Conservation (phyloP, 2,888 invertebrate species). For the Ennomos quercinarius region DNA sequence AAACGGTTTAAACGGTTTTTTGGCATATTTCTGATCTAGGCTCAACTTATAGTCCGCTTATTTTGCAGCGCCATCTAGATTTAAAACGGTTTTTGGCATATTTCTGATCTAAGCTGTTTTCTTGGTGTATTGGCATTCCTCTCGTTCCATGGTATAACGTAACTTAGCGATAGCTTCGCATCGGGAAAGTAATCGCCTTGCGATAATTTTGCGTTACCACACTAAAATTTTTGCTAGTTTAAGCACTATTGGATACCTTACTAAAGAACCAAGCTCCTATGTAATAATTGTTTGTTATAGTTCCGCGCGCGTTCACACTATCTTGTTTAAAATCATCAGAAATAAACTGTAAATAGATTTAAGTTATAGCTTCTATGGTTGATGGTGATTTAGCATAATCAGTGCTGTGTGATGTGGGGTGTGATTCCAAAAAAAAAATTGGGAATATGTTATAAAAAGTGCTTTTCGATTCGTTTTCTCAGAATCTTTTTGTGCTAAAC, state of each 20-base stretch:
- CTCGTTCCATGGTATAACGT: no score
- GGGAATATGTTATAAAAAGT: conserved; percentile 6
- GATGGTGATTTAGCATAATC: conserved; percentile 27
- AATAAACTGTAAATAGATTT: conserved; percentile 38
- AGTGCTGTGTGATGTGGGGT: conserved; percentile 16
- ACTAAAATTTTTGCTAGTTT: no score
- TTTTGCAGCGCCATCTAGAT: no score
- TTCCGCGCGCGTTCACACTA: conserved; percentile 47
- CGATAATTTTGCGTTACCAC: no score
- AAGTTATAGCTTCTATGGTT: conserved; percentile 33
- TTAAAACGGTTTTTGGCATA: no score
- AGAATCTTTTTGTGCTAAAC: not conserved
- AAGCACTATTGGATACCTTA: conserved; percentile 25
- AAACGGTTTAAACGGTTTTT: no score
- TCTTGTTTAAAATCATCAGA: conserved; percentile 45
- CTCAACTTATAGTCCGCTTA: no score
- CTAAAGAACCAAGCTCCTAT: conserved; percentile 31
- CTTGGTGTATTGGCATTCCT: no score
- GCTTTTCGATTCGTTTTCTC: conserved; percentile 3
- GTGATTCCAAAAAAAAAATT: not conserved
- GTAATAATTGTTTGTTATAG: conserved; percentile 41
- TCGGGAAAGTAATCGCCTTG: no score
- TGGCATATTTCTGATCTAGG: no score
- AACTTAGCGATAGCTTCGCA: no score
- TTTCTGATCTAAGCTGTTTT: no score